Conservation (phyloP, 2,888 invertebrate species). For the Tetheella fluctuosa region DNA sequence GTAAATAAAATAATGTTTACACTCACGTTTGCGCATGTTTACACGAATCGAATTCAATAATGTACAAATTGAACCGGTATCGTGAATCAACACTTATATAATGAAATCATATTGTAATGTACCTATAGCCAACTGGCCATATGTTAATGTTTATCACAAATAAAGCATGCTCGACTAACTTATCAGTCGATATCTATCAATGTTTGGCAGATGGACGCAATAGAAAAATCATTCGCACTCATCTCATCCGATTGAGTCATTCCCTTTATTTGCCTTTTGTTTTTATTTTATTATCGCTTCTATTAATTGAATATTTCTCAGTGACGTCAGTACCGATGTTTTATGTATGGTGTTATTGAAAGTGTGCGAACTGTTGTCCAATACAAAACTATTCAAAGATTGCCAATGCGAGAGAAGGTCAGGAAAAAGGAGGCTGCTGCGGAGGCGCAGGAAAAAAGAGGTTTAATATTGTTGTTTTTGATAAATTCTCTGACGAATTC, state of each 20-base stretch:
- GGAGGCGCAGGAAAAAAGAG: conserved; percentile 63
- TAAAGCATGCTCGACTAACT: conserved; percentile 54
- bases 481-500: conserved; percentile 2
- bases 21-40: too few relatives aligned
- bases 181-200: conserved; percentile 72
- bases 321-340: conserved; percentile 4
- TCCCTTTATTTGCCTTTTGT: conserved; percentile 25
- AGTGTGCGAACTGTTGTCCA: conserved; percentile 75
- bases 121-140: conserved; percentile 51
- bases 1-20: conserved; percentile 34
- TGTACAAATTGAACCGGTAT: conserved; percentile 49
- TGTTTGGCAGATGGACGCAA: conserved; percentile 63
- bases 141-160: conserved; percentile 79
- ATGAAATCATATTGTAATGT: conserved; percentile 51
- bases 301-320: conserved; percentile 1
- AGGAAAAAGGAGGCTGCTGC: conserved; percentile 77
- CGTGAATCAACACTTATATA: conserved; percentile 56
- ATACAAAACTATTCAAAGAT: conserved; percentile 71
- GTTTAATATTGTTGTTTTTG: conserved; percentile 36
- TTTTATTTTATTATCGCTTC: conserved; percentile 26
- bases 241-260: conserved; percentile 39
- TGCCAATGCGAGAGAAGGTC: conserved; percentile 82
- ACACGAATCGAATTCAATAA: conserved; percentile 37
- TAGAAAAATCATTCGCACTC: conserved; percentile 48
- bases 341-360: conserved; percentile 68